phyloP scores from a whole-genome alignment of 2,797 vertebrate genomes.

The Mus caroli region DNA sequence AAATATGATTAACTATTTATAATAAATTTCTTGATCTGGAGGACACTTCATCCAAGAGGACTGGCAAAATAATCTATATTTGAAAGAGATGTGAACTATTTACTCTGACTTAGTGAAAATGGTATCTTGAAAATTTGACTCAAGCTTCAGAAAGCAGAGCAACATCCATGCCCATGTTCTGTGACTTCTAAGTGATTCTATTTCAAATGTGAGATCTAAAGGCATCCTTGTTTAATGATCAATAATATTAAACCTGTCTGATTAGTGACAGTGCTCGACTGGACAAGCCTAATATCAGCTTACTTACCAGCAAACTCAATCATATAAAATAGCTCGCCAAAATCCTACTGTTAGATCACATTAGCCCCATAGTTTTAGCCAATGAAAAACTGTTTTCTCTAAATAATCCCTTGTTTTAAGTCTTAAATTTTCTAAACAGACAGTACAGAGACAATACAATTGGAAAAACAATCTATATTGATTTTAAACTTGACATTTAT shows the following conservation, averaged over 20 bases:
- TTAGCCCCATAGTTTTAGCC: neutral
- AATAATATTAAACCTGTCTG: neutral
- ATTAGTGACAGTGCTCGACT: neutral
- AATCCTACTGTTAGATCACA: neutral
- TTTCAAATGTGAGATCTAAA: neutral
- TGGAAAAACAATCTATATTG: neutral
- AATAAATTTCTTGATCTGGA: neutral
- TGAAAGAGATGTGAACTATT: neutral
- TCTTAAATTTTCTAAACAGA: neutral
- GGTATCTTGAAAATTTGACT: neutral
- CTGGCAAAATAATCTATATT: neutral
- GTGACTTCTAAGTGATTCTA: neutral
- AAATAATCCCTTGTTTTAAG: neutral
- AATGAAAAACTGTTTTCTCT: neutral
- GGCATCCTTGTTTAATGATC: neutral
- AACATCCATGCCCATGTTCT: neutral
- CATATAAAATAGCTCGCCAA: accelerated
- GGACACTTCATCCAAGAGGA: neutral
- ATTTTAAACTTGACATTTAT: neutral
- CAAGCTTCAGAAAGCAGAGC: neutral
- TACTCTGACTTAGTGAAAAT: neutral
- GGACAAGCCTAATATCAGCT: accelerated
- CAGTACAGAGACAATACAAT: neutral
- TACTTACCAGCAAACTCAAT: neutral
- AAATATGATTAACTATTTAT: neutral